phyloP scores from a whole-genome alignment of 2,888 invertebrate species.

The Hyposoter didymator region DNA sequence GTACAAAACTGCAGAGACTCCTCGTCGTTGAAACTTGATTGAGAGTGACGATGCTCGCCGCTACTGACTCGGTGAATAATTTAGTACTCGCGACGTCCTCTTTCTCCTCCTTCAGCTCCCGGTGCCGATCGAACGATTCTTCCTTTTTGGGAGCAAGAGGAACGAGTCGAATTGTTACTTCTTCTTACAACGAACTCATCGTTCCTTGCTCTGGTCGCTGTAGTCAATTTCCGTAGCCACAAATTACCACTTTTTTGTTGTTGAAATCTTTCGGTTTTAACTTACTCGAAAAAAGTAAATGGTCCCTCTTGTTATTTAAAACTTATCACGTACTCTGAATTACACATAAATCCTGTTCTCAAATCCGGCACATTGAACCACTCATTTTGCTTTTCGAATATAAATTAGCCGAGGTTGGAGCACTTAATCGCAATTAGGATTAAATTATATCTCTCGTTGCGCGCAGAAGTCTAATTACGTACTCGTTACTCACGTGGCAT shows the following conservation, averaged over 20 bases:
- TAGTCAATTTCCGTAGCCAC: background rate
- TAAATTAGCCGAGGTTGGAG: conserved; percentile 21
- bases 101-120: conserved; percentile 47
- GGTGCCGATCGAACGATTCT: conserved; percentile 20
- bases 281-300: conserved; percentile 1
- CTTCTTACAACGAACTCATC: conserved; percentile 31
- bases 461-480: conserved; percentile 48
- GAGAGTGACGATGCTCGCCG: conserved; percentile 77
- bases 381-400: background rate
- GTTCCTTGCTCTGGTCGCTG: background rate
- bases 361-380: conserved; percentile 21
- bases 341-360: conserved; percentile 13
- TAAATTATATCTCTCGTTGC: conserved; percentile 38
- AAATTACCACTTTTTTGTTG: conserved; percentile 4
- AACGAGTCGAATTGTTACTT: conserved; percentile 2
- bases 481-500: conserved; percentile 51
- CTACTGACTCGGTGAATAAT: conserved; percentile 75
- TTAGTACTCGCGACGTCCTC: conserved; percentile 66
- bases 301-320: conserved; percentile 2
- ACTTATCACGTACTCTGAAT: conserved; percentile 22
- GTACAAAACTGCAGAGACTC: conserved; percentile 36
- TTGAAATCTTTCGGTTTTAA: conserved; percentile 6
- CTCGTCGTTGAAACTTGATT: conserved; percentile 72
- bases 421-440: conserved; percentile 43
- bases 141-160: conserved; percentile 38